A percentile compares a stretch with the other conserved stretches of the same genome.
Conservation (phyloP, 2,113 vertebrate genomes). For the Nyctibius bracteatus region DNA sequence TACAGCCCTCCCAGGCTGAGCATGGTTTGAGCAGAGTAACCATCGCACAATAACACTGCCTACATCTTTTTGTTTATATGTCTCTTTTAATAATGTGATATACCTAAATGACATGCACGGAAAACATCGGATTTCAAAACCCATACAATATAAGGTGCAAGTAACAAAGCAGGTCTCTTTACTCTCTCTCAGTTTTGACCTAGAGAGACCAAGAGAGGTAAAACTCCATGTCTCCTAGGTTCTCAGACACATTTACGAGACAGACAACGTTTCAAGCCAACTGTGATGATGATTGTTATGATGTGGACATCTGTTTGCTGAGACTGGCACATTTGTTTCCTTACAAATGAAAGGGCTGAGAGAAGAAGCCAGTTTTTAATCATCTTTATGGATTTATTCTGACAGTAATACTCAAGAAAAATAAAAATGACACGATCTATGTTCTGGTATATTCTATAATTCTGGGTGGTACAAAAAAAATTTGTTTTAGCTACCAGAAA, state of each 20-base stretch:
- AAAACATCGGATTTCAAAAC: not conserved
- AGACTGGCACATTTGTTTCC: constrained; percentile 1
- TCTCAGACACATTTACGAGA: not conserved
- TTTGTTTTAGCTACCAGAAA: not conserved
- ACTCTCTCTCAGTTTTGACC: not conserved
- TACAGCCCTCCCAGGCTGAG: not conserved
- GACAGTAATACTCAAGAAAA: not conserved
- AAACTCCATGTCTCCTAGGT: not conserved
- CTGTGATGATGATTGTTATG: not conserved
- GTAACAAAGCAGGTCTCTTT: not conserved
- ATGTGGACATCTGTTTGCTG: constrained; percentile 44
- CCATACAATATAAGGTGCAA: not conserved
- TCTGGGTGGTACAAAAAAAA: not conserved
- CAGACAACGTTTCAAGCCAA: not conserved
- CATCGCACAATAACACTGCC: not conserved
- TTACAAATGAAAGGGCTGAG: not conserved
- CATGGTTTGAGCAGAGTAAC: not conserved
- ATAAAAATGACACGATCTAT: not conserved
- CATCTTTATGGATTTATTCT: not conserved
- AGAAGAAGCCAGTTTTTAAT: not conserved
- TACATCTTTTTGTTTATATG: not conserved
- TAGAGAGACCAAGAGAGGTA: not conserved
- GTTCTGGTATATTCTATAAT: not conserved
- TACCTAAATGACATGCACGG: not conserved
- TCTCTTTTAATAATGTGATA: not conserved